Percentiles rank a stretch among this genome's conserved stretches.
Conservation (phyloP, 2,797 vertebrate genomes). For the Graptemys geographica region DNA sequence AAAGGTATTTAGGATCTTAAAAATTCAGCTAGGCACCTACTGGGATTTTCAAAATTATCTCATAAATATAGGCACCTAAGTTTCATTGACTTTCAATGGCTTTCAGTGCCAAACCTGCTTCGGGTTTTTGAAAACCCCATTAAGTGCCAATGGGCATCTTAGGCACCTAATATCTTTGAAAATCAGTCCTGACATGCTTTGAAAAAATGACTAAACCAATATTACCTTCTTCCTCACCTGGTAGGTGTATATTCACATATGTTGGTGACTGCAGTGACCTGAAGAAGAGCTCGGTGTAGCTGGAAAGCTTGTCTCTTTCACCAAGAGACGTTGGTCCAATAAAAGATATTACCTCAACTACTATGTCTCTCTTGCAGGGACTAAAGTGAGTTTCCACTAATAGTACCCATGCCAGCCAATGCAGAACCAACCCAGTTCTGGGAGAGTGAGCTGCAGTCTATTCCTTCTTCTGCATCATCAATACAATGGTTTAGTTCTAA, state of each 20-base stretch:
- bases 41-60: background rate
- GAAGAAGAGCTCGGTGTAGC: background rate
- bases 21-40: background rate
- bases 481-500: rapidly evolving
- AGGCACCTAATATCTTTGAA: background rate
- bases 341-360: background rate
- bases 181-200: background rate
- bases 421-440: background rate
- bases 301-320: background rate
- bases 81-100: background rate
- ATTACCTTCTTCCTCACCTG: background rate
- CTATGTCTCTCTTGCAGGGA: background rate
- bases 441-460: rapidly evolving
- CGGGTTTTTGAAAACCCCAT: background rate
- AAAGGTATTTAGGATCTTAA: background rate
- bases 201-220: background rate
- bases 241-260: background rate
- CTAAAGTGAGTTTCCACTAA: background rate
- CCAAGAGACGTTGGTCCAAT: background rate
- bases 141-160: background rate
- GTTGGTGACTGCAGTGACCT: background rate
- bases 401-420: background rate
- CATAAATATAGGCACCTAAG: background rate
- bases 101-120: background rate
- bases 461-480: rapidly evolving